Conservation (phyloP, 2,888 invertebrate genomes). For the Junonia oenone region DNA sequence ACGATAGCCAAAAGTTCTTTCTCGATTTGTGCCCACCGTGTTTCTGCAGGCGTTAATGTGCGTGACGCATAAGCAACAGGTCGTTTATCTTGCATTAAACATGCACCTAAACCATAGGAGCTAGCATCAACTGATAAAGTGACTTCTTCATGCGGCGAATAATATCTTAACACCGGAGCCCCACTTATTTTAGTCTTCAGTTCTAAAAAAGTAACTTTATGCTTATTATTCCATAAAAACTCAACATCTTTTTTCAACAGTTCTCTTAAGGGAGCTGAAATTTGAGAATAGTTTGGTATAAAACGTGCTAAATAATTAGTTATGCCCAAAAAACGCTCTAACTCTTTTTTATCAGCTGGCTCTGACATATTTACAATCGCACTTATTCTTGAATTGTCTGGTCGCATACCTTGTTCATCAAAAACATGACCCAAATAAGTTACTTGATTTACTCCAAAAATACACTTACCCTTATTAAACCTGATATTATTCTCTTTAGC, state of each 20-base stretch:
- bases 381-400: conserved; percentile 23
- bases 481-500: neutral
- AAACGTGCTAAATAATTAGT: conserved; percentile 27
- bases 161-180: neutral
- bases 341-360: conserved; percentile 20
- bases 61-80: conserved; percentile 28
- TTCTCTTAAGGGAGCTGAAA: neutral
- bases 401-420: conserved; percentile 23
- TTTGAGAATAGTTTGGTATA: conserved; percentile 10
- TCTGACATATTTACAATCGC: conserved; percentile 27
- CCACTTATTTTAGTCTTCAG: neutral
- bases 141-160: neutral
- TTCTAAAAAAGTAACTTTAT: neutral
- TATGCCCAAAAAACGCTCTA: conserved; percentile 28
- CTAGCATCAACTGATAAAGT: neutral
- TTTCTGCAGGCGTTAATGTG: conserved; percentile 2
- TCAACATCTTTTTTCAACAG: neutral
- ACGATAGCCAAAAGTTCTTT: neutral
- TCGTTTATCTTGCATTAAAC: conserved; percentile 27
- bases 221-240: neutral
- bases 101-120: conserved; percentile 22
- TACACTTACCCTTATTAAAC: conserved; percentile 15
- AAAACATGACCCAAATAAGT: conserved; percentile 31
- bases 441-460: conserved; percentile 18
- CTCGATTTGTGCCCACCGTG: neutral